Evolutionary conservation across 2,888 invertebrate genomes (phyloP).

Genomic region (Pristionchus mayeri): DNA sequence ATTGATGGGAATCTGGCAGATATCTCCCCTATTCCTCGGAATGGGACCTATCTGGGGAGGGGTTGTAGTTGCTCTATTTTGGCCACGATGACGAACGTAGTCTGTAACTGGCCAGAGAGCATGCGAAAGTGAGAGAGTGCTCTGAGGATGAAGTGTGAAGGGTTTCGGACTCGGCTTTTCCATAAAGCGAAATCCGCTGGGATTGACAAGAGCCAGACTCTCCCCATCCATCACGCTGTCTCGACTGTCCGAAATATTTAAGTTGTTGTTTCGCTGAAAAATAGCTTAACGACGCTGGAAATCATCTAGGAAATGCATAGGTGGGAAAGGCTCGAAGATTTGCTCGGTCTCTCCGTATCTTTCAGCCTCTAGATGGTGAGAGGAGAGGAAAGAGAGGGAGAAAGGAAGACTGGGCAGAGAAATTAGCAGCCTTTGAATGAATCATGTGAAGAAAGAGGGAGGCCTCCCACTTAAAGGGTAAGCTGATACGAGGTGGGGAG

Average conservation of each 20-base stretch:
- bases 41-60: no score
- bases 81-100: no score
- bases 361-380: not conserved
- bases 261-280: not conserved
- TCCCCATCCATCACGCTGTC: no score
- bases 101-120: no score
- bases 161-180: no score
- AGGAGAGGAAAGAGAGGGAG: not conserved
- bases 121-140: not conserved
- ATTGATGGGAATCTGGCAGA: no score
- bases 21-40: no score
- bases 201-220: no score
- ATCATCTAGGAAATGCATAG: not conserved
- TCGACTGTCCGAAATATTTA: no score
- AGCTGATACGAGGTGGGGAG: conserved; percentile 19
- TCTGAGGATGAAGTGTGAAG: not conserved
- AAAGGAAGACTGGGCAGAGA: not conserved
- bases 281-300: not conserved
- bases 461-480: conserved; percentile 36
- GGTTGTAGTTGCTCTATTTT: no score
- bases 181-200: no score
- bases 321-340: not conserved
- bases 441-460: not conserved
- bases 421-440: conserved; percentile 11
- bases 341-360: not conserved